Evolutionary conservation across 1,140 invertebrate species (phyloP), one percentile per base, ranked within the genome.

Genomic region (Anastatus disparis): DNA sequence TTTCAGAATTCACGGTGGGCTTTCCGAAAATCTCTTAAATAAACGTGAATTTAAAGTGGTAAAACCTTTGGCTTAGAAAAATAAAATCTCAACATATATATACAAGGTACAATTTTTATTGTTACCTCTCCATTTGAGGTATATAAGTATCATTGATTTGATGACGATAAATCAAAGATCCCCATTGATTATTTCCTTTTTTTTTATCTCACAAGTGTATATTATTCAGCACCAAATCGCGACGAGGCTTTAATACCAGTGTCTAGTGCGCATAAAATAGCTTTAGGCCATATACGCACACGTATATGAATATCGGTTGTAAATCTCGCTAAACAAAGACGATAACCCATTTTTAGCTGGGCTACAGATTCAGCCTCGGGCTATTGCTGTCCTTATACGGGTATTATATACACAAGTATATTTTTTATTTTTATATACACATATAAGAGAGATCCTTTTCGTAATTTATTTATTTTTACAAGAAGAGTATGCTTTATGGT

Each of bases 391-490:
- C 10, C 31, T 4, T 6, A 35, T 35, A 6, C 31, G 31, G 10
- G 4, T 35, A 10, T 35, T 6, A 35, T n/a, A n/a, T n/a, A n/a
- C n/a, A n/a, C n/a, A n/a, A n/a, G n/a, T n/a, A n/a, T n/a, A n/a
- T n/a, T n/a, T n/a, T n/a, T n/a, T n/a, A n/a, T n/a, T n/a, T n/a
- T n/a, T n/a, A n/a, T n/a, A n/a, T n/a, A n/a, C n/a, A n/a, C n/a
- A n/a, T n/a, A n/a, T n/a, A n/a, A n/a, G n/a, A n/a, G n/a, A n/a
- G n/a, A 35, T 35, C 31, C 31, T 35, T 40, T 46, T 44, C 40
- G 59, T 29, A 62, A 62, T 62, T 62, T 22, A 62, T 62, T 62
- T 62, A 62, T 62, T 62, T n/a, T 48, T 46, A 55, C 48, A 20
- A 52, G 35, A n/a, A 35, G 29, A 3, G 22, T n/a, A 20, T 7